phyloP scores from a whole-genome alignment of 2,113 vertebrate species.

The Cryptotis parvus region DNA sequence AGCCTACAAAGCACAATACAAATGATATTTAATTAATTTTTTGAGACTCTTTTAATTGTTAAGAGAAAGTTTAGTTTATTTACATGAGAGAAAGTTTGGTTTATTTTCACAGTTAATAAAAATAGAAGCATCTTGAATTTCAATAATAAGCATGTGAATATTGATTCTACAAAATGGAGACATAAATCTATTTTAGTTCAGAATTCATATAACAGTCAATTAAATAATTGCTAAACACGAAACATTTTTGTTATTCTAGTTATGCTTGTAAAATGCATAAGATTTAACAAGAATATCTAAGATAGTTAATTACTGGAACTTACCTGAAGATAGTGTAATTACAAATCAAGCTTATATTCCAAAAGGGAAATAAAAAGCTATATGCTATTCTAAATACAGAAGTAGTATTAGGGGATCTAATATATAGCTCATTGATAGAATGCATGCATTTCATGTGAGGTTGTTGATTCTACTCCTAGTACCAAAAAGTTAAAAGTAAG shows the following conservation, averaged over 20 bases:
- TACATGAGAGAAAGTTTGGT: constrained; percentile 1
- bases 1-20: background rate
- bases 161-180: constrained; percentile 65
- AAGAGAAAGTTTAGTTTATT: constrained; percentile 2
- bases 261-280: constrained; percentile 41
- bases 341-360: constrained; percentile 50
- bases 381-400: constrained; percentile 57
- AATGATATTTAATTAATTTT: constrained; percentile 62
- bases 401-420: constrained; percentile 25
- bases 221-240: constrained; percentile 37
- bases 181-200: constrained; percentile 56
- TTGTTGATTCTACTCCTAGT: too few relatives aligned
- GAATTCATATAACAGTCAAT: background rate
- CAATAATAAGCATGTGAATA: constrained; percentile 63
- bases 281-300: constrained; percentile 52
- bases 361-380: constrained; percentile 51
- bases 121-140: constrained; percentile 42
- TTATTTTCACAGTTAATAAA: constrained; percentile 61
- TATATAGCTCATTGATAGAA: background rate
- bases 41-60: constrained; percentile 40
- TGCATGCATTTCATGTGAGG: too few relatives aligned
- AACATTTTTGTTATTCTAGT: constrained; percentile 34
- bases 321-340: constrained; percentile 59
- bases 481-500: too few relatives aligned
- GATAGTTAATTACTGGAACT: constrained; percentile 53